A percentile compares a stretch with the other conserved stretches of the same genome.
phyloP scores from a whole-genome alignment of 2,113 vertebrate species.

The Larimichthys crocea region DNA sequence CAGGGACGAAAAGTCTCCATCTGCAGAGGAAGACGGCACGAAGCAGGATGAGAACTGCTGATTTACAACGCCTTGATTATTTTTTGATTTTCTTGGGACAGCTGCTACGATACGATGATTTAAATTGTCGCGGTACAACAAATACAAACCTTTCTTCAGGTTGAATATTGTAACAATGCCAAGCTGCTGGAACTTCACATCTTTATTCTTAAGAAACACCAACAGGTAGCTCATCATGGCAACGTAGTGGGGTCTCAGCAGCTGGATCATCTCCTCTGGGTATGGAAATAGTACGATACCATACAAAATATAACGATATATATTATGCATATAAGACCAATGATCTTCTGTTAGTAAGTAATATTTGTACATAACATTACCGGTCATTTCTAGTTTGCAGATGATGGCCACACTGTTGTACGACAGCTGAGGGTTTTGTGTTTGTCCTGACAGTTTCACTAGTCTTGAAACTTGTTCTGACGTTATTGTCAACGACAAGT shows the following conservation, averaged over 20 bases:
- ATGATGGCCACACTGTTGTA: conserved; percentile 66
- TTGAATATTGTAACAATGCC: conserved; percentile 50
- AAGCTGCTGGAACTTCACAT: conserved; percentile 70
- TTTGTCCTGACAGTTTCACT: conserved; percentile 53
- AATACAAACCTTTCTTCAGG: conserved; percentile 62
- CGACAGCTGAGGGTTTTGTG: conserved; percentile 45
- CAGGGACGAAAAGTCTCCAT: conserved; percentile 54
- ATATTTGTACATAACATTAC: conserved; percentile 33
- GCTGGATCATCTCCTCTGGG: conserved; percentile 14
- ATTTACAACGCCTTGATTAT: background rate
- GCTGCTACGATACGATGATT: background rate
- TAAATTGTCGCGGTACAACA: background rate
- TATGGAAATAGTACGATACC: background rate
- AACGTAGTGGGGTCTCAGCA: conserved; percentile 62
- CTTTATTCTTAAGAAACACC: conserved; percentile 61
- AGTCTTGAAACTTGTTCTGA: conserved; percentile 62
- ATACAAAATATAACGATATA: background rate
- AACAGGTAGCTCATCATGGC: conserved; percentile 48
- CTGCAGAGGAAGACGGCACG: conserved; percentile 49
- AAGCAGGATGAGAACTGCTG: background rate
- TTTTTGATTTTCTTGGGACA: background rate
- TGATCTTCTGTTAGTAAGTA: background rate
- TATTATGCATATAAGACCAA: background rate
- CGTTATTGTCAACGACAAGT: conserved; percentile 37
- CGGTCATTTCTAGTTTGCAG: conserved; percentile 63